Percentiles rank a stretch among this genome's conserved stretches.
phyloP scores from a whole-genome alignment of 2,113 vertebrate species.

The Crotalus horridus region DNA sequence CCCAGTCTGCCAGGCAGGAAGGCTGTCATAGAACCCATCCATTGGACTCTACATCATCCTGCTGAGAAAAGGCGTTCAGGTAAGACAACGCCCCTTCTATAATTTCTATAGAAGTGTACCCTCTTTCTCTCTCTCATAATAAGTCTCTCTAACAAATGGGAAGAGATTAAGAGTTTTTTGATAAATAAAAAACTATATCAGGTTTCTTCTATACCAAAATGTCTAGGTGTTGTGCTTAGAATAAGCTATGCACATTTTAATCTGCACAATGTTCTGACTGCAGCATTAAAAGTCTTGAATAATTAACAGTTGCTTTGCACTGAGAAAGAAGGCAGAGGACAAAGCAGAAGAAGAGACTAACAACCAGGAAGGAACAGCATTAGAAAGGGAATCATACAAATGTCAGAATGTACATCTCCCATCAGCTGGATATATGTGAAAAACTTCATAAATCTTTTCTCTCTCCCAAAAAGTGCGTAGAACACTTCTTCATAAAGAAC shows the following conservation, averaged over 20 bases:
- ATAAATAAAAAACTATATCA: neutral
- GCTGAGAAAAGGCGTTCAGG: too few relatives aligned
- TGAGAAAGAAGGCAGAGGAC: neutral
- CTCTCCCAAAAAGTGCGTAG: neutral
- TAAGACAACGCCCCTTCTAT: too few relatives aligned
- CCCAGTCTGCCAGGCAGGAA: too few relatives aligned
- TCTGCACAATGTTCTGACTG: constrained; percentile 1
- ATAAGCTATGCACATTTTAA: neutral
- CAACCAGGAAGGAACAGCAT: neutral
- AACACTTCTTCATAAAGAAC: neutral
- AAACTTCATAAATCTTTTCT: neutral
- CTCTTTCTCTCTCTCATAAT: neutral
- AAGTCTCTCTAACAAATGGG: neutral
- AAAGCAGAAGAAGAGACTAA: neutral
- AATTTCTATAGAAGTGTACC: neutral
- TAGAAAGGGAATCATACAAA: neutral
- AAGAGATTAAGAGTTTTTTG: neutral
- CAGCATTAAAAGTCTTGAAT: neutral
- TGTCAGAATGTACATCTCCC: neutral
- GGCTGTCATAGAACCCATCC: too few relatives aligned
- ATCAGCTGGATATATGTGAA: neutral
- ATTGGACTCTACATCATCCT: too few relatives aligned
- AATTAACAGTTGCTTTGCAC: constrained; percentile 4
- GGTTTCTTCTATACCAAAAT: neutral
- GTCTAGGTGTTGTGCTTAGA: neutral